phyloP scores from a whole-genome alignment of 2,888 invertebrate species.

The Drosophila paramelanica region DNA sequence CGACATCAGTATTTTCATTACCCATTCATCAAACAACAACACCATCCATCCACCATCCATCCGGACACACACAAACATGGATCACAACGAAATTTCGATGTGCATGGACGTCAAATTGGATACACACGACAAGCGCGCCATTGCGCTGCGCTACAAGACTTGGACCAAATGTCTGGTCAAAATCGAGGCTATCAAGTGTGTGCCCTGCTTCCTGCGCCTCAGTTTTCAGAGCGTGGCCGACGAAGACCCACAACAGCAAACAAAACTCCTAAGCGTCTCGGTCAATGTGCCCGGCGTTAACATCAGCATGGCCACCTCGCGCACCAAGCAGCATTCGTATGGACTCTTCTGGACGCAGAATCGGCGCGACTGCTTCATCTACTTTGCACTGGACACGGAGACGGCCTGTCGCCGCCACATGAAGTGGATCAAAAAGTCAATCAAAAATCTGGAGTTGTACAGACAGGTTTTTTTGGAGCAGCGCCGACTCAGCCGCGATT shows the following conservation, averaged over 20 bases:
- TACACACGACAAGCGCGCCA: conserved; percentile 83
- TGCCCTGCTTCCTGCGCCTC: conserved; percentile 84
- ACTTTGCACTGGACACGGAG: conserved; percentile 84
- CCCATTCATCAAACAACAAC: conserved; percentile 42
- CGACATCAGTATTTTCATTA: conserved; percentile 46
- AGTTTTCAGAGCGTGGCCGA: conserved; percentile 69
- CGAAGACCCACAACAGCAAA: conserved; percentile 18
- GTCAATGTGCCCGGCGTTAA: conserved; percentile 84
- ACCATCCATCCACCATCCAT: conserved; percentile 9
- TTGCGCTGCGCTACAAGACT: conserved; percentile 81
- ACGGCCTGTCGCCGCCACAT: conserved; percentile 83
- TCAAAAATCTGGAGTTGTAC: conserved; percentile 84
- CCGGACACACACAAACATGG: conserved; percentile 66
- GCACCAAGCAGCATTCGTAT: conserved; percentile 84
- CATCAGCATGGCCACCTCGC: conserved; percentile 83
- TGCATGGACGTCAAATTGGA: conserved; percentile 84
- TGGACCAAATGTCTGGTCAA: conserved; percentile 84
- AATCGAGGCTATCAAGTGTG: conserved; percentile 85
- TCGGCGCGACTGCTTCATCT: conserved; percentile 84
- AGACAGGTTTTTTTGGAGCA: conserved; percentile 84
- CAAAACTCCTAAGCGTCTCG: conserved; percentile 72
- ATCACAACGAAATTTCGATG: conserved; percentile 84
- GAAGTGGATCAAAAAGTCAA: conserved; percentile 85
- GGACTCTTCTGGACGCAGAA: conserved; percentile 85
- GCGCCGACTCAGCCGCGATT: conserved; percentile 77